These are phyloP conservation scores for Stenchaetothrips biformis DNA, from an alignment of 2,888 invertebrate genomes.

Conservation along the genomic window DNA sequence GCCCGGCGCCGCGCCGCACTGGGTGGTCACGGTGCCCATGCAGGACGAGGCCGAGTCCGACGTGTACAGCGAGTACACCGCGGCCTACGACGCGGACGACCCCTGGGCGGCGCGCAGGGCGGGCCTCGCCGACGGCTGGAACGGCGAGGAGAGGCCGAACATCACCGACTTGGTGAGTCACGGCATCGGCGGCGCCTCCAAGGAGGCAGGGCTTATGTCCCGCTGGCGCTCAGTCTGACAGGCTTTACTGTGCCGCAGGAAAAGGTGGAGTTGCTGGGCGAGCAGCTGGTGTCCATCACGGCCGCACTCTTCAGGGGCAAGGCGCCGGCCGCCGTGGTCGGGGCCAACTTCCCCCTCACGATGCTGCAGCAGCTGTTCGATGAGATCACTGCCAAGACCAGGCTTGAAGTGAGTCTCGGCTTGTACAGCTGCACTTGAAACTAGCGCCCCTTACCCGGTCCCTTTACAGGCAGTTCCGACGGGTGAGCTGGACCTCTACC, in stretches of 20 bases:
- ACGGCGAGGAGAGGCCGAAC: not conserved
- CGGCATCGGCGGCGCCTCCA: too few species aligned
- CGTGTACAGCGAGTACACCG: slow-evolving; percentile 18
- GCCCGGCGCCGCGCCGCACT: not conserved
- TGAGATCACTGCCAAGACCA: not conserved
- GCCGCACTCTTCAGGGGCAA: not conserved
- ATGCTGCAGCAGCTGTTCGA: not conserved
- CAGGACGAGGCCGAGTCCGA: not conserved
- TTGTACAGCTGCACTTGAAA: too few species aligned
- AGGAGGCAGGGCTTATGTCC: too few species aligned
- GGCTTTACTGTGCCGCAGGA: not conserved
- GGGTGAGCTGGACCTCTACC: not conserved
- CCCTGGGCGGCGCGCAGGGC: not conserved
- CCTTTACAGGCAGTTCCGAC: too few species aligned
- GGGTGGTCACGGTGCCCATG: not conserved
- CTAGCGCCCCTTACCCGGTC: too few species aligned
- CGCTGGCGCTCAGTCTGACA: too few species aligned
- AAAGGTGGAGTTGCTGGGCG: not conserved
- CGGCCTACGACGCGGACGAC: slow-evolving; percentile 2
- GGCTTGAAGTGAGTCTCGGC: too few species aligned
- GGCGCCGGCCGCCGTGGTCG: not conserved
- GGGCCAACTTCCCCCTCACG: not conserved
- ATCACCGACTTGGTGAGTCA: not conserved
- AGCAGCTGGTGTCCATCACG: not conserved
- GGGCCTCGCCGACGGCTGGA: slow-evolving; percentile 1